These are phyloP conservation scores for Semicossyphus pulcher DNA, from an alignment of 2,113 vertebrate species.

Conservation along the genomic window DNA sequence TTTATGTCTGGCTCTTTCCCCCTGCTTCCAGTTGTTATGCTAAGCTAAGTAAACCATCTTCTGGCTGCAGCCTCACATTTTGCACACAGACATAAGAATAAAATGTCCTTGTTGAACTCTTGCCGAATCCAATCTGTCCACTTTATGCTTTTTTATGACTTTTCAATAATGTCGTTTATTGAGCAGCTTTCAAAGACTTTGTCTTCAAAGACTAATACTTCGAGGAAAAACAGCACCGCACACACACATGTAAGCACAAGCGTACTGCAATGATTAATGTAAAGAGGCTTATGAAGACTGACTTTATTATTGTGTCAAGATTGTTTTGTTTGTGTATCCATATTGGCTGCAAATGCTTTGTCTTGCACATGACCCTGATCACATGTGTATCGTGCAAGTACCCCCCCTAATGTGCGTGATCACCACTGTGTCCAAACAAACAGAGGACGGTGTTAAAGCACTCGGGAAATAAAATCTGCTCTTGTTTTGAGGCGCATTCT, in stretches of 20 bases:
- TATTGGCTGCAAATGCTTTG: constrained; percentile 55
- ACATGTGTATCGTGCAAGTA: constrained; percentile 47
- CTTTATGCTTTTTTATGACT: neutral
- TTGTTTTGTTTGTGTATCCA: constrained; percentile 40
- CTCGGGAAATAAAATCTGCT: constrained; percentile 55
- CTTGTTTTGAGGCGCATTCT: constrained; percentile 64
- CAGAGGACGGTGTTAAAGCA: constrained; percentile 57
- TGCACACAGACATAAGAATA: neutral
- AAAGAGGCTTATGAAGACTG: constrained; percentile 40
- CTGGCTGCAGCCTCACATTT: neutral
- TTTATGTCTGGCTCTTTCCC: no score
- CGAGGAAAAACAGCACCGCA: neutral
- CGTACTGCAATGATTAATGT: constrained; percentile 31
- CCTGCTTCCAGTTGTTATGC: neutral
- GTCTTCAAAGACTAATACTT: neutral
- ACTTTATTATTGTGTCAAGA: constrained; percentile 40
- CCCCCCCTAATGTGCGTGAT: constrained; percentile 50
- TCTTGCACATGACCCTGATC: constrained; percentile 51
- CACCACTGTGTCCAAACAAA: constrained; percentile 62
- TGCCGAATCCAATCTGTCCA: neutral
- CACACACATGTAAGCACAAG: neutral
- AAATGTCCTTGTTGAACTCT: no score
- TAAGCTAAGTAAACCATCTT: neutral
- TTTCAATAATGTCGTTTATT: neutral
- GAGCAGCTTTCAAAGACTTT: constrained; percentile 9